Percentiles rank a stretch among this genome's conserved stretches.
Evolutionary conservation across 1,140 invertebrate species (phyloP).

Genomic region (Hyphantria cunea): DNA sequence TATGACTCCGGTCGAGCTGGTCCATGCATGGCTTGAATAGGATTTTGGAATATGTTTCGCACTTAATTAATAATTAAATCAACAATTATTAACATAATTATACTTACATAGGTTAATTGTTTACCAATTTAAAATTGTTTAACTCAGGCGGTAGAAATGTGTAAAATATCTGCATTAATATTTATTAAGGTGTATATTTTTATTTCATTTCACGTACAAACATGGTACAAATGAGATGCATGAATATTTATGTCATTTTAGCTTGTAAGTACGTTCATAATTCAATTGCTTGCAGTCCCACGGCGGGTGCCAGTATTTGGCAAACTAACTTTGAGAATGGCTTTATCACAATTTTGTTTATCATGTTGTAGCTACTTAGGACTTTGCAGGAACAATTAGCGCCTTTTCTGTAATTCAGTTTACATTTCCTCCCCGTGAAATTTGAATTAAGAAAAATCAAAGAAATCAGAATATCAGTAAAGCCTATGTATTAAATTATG

Average conservation of each 20-base stretch:
- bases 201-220: too few species aligned
- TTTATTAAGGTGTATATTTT: too few species aligned
- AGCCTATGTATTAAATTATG: too few species aligned
- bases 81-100: not conserved
- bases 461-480: too few species aligned
- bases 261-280: slow-evolving; percentile 44
- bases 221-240: slow-evolving; percentile 5
- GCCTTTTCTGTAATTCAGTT: too few species aligned
- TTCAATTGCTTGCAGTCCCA: slow-evolving; percentile 35
- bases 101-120: not conserved
- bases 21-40: too few species aligned
- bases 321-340: slow-evolving; percentile 42
- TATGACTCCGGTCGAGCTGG: too few species aligned
- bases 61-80: not conserved
- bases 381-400: not conserved
- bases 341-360: slow-evolving; percentile 28
- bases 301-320: slow-evolving; percentile 39
- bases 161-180: too few species aligned
- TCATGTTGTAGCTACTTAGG: slow-evolving; percentile 20
- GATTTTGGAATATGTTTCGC: too few species aligned
- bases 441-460: too few species aligned
- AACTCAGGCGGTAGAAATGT: too few species aligned
- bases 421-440: not conserved
- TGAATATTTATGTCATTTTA: slow-evolving; percentile 52
- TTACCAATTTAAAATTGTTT: too few species aligned